Evolutionary conservation across 2,888 invertebrate genomes (phyloP).

Genomic region (Blastobasis adustella): DNA sequence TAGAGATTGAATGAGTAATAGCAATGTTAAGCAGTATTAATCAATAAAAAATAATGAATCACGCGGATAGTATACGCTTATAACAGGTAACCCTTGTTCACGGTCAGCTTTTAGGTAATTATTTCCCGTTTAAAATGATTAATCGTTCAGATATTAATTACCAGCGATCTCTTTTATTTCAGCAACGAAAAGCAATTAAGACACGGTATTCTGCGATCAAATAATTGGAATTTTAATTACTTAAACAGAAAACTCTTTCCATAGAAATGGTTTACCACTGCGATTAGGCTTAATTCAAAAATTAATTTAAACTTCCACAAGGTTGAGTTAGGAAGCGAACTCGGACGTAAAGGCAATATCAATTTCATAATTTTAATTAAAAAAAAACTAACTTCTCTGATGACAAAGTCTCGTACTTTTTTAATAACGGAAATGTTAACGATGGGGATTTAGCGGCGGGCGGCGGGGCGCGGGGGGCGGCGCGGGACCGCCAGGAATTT

Average conservation of each 20-base stretch:
- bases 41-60: not conserved
- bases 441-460: constrained; percentile 35
- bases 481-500: constrained; percentile 30
- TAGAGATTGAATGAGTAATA: no score
- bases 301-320: constrained; percentile 75
- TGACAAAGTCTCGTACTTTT: constrained; percentile 74
- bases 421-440: constrained; percentile 73
- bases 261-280: constrained; percentile 67
- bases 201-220: constrained; percentile 49
- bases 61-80: not conserved
- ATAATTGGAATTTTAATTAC: constrained; percentile 65
- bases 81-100: not conserved
- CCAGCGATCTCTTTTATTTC: constrained; percentile 34
- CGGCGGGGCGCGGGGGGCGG: constrained; percentile 20
- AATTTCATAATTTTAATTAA: constrained; percentile 76
- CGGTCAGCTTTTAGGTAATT: constrained; percentile 3
- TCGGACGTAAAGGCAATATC: constrained; percentile 70
- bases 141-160: constrained; percentile 24
- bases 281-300: constrained; percentile 73
- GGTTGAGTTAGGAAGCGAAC: constrained; percentile 60
- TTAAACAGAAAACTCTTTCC: constrained; percentile 62
- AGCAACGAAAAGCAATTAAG: constrained; percentile 56
- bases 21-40: not conserved
- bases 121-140: constrained; percentile 12
- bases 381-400: constrained; percentile 71